Evolutionary conservation across 1,140 invertebrate genomes (phyloP), one percentile per base, ranked within the genome.

Genomic region (Dinoponera quadriceps): DNA sequence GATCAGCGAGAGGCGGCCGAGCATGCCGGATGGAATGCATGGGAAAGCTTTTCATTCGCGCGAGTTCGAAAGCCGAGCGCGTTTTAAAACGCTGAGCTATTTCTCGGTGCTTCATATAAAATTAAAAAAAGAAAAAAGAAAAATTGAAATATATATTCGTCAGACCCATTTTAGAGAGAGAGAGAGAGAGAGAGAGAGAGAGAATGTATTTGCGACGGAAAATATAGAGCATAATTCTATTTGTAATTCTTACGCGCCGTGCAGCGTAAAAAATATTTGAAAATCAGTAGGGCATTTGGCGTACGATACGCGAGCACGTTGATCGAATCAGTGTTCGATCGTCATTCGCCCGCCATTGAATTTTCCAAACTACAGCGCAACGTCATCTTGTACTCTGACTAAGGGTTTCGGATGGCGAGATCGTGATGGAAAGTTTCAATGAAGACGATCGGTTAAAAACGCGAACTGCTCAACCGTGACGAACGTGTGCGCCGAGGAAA

Each of bases 1-100:
- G 51, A 59, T 80, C 65, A n/a, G 16, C 63, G 49, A 69, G 49
- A 69, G 63, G 5, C 72, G 22, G 29, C 11, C 22, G 48, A 16
- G n/a, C 22, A 44, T 14, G 27, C 22, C 11, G 18, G 44, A 78
- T 20, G 51, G 22, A 55, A 57, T 11, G 51, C 75, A 57, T 48
- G 18, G 20, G n/a, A 54, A 54, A 66, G 18, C 51, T 69, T 80
- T 66, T 48, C 44, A 69, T 29, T 65, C 25, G 57, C 16, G 72
- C 54, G 22, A 69, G 18, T 66, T 68, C 3, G 25, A 68, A 25
- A 5, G 29, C 3, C 20, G 44, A 78, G 55, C n/a, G n/a, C n/a
- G n/a, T n/a, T n/a, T 44, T 14, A 18, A 20, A 5, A 16, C 9
- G 4, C 55, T 13, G 2, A 54, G n/a, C 38, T 27, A 49, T 20